Conservation (phyloP, 2,888 invertebrate genomes). For the Globia sparganii region DNA sequence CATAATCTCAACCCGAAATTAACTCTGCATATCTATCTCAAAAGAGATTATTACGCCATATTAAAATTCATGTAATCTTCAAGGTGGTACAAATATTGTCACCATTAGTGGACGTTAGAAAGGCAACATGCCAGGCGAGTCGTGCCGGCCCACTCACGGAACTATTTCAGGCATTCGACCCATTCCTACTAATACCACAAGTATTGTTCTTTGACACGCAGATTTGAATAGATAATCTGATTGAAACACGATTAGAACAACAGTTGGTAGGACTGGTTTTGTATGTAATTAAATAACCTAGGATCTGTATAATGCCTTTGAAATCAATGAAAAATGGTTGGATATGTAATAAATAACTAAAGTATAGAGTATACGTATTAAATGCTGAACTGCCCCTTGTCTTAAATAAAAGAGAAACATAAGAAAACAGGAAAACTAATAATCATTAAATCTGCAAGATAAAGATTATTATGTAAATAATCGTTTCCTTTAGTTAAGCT, state of each 20-base stretch:
- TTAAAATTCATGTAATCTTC: conserved; percentile 42
- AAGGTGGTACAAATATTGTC: conserved; percentile 56
- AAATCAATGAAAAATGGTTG: conserved; percentile 8
- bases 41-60: conserved; percentile 17
- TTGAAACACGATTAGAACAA: conserved; percentile 55
- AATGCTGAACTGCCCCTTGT: conserved; percentile 3
- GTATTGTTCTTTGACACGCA: conserved; percentile 61
- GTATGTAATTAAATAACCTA: conserved; percentile 44
- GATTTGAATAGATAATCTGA: conserved; percentile 59
- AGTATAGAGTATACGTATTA: neutral
- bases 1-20: neutral
- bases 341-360: conserved; percentile 5
- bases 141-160: conserved; percentile 71
- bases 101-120: conserved; percentile 60
- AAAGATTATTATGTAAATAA: neutral
- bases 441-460: neutral
- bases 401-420: neutral
- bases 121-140: conserved; percentile 57
- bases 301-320: conserved; percentile 22
- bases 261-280: conserved; percentile 48
- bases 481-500: conserved; percentile 4
- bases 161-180: conserved; percentile 72
- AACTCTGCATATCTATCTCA: neutral
- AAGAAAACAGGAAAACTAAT: neutral
- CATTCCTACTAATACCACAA: conserved; percentile 66